Base-by-base conservation (phyloP, 1,140 invertebrate genomes). In the Proales similis region DNA sequence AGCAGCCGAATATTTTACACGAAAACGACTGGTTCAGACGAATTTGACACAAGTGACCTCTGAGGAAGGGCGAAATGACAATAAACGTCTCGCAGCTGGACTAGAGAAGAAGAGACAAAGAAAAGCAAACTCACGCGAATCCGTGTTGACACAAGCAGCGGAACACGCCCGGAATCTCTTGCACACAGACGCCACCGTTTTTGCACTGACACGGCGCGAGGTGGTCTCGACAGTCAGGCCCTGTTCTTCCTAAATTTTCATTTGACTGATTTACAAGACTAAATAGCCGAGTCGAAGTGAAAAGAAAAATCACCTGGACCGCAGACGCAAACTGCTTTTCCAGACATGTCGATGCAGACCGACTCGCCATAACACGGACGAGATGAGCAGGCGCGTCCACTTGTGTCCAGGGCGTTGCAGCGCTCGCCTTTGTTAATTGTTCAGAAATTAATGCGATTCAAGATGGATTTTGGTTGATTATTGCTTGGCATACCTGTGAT, bases 281-380 rank as follows among this genome's bases (percentile, higher is more conserved):
- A n/a, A n/a, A n/a, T n/a, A n/a, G n/a, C n/a, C n/a, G n/a, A n/a
- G n/a, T n/a, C n/a, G n/a, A n/a, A n/a, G n/a, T n/a, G n/a, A n/a
- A n/a, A n/a, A n/a, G n/a, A n/a, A n/a, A n/a, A n/a, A n/a, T n/a
- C n/a, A 42, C 51, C 51, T 7, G 33, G 51, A 27, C 51, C 51
- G 20, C 51, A 57, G 30, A 57, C 51, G 45, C 51, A 57, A 42
- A 57, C 51, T 42, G 29, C 39, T 42, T 39, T 57, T 22, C 45
- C 22, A 7, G 26, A 24, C 20, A 57, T 4, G 17, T 57, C 45
- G 2, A 57, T 39, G 32, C 51, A 57, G 17, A 57, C 51, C 1
- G 51, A 57, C 20, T 57, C 38, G 19, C 51, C 51, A 57, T 57
- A 20, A 14, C 51, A 57, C 20, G 51, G 51, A 42, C 45, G 39